Percentiles rank a stretch among this genome's conserved stretches.
Evolutionary conservation across 2,797 vertebrate genomes (phyloP).

Genomic region (Protosalanx chinensis): DNA sequence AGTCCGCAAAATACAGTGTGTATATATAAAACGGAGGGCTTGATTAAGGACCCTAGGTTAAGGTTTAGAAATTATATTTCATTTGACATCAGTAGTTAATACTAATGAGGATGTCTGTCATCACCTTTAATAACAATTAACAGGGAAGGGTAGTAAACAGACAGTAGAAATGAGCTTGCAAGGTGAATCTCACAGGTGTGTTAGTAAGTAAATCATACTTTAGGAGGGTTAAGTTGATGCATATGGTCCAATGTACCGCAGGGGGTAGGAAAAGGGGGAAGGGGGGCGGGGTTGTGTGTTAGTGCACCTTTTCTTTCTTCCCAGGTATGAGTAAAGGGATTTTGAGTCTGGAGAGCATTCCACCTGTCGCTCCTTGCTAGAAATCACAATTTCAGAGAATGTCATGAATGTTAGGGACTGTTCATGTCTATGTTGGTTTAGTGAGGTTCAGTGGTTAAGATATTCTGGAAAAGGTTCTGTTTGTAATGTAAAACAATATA

Average conservation of each 20-base stretch:
- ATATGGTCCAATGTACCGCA: conserved; percentile 53
- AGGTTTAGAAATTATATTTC: background rate
- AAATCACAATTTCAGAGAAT: conserved; percentile 82
- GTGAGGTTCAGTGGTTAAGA: background rate
- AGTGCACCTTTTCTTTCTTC: conserved; percentile 84
- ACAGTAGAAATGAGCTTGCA: conserved; percentile 28
- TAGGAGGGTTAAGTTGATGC: conserved; percentile 25
- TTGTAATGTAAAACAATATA: conserved; percentile 1
- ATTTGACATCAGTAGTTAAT: background rate
- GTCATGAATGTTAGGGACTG: conserved; percentile 44
- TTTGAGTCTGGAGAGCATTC: conserved; percentile 84
- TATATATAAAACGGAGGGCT: too few species aligned
- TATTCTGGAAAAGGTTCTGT: conserved; percentile 9
- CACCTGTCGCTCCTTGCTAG: conserved; percentile 79
- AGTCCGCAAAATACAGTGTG: too few species aligned
- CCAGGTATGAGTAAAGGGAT: conserved; percentile 80
- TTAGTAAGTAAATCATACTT: conserved; percentile 57
- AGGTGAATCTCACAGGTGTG: conserved; percentile 33
- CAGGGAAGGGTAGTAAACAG: conserved; percentile 27
- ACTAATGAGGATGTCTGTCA: conserved; percentile 6
- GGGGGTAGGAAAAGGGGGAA: conserved; percentile 18
- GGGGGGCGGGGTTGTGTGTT: conserved; percentile 45
- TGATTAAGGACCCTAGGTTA: too few species aligned
- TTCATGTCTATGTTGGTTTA: conserved; percentile 36
- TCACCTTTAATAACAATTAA: conserved; percentile 3